Evolutionary conservation across 2,888 invertebrate genomes (phyloP), one percentile per base, ranked within the genome.

Genomic region (Apamea monoglypha): DNA sequence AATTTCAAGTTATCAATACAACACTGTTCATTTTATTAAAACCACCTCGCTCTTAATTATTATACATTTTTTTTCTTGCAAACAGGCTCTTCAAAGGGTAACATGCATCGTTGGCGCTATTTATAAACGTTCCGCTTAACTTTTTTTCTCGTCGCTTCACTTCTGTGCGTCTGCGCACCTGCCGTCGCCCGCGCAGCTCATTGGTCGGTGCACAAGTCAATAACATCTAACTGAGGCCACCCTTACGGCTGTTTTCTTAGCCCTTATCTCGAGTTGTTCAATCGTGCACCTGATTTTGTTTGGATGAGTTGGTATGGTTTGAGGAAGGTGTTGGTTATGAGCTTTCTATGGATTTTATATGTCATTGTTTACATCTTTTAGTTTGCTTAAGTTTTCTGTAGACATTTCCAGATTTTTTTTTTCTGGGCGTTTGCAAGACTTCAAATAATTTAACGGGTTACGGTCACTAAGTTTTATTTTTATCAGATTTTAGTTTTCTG

Each of bases 161-260:
- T 94, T 91, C 93, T 91, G 94, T 91, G 91, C 92, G 92, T 91
- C 88, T 86, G 90, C 92, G 93, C 96, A 96, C 95, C 96, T 96
- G 95, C 93, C 91, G 80, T 82, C 80, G 79, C 84, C 79, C 91
- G 90, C 82, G 89, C 89, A 85, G 88, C 91, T 92, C 93, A 96
- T 96, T 96, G 96, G 96, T 90, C 90, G 91, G 88, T 85, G 82
- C 88, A 81, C 92, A 90, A 96, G 96, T 96, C 96, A 96, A 96
- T 95, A 96, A 95, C 95, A 94, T 94, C 93, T 92, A 92, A 91
- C 91, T 85, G 83, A 91, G 94, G 94, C 95, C 95, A 95, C 95
- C 95, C 94, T 92, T 92, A 89, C 90, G 89, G 90, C 91, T 91
- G 93, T 93, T 92, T 91, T 89, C 92, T 94, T 93, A 91, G 91